Evolutionary conservation across 2,888 invertebrate genomes (phyloP), one percentile per base, ranked within the genome.

Genomic region (Epinotia brunnichana): DNA sequence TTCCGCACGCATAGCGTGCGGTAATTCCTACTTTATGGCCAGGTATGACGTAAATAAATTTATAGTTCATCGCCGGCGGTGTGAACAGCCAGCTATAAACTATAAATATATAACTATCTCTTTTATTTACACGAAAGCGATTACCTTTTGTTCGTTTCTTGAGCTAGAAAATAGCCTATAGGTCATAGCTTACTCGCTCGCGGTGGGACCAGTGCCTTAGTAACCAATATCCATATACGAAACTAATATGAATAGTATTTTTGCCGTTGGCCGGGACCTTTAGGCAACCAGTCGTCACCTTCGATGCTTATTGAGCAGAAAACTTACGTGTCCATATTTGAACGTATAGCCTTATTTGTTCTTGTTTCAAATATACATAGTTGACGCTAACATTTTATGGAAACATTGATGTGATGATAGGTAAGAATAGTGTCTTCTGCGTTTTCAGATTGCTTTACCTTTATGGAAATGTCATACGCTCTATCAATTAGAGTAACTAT

Each of bases 221-320:
- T 59, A 54, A 69, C 62, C 67, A 68, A 63, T 57, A 63, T 57
- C 69, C 73, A 69, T 69, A 73, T 73, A 68, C 41, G 68, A 73
- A 62, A 48, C 39, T 68, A 72, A 68, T 62, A 53, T 56, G 54
- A 62, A 62, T 69, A 62, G 54, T 56, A 70, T 70, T 59, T 69
- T 39, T 69, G 60, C 60, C 29, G 48, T 69, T 44, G 41, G 24
- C 54, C 61, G 4, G 61, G 53, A 29, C 11, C n/a, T n/a, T n/a
- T 35, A 48, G 35, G 48, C 68, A 19, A 60, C 35, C 44, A 13
- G 67, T 44, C 35, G 21, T 56, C 66, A 41, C 66, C 66, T 66
- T 66, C 66, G 41, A 15, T 54, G 54, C 21, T 56, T 56, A 56
- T 63, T 56, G 41, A 66, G 66, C 15, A n/a, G 39, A 53, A 54